phyloP scores from a whole-genome alignment of 2,113 vertebrate genomes.

The Halcyon senegalensis region DNA sequence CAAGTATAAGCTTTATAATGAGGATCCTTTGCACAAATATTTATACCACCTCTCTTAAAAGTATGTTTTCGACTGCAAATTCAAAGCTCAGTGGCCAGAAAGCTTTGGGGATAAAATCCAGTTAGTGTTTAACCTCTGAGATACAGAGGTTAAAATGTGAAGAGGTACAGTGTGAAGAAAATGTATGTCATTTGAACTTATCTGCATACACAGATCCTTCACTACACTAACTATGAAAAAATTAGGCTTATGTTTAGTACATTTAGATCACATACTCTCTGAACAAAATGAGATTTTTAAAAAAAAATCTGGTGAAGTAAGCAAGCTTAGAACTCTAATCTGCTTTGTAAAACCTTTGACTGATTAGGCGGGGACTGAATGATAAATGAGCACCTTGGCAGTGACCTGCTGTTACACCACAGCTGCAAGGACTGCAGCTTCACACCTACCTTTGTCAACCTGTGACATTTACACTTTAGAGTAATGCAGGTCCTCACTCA shows the following conservation, averaged over 20 bases:
- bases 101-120: not conserved
- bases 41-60: not conserved
- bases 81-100: not conserved
- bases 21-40: not conserved
- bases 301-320: not conserved
- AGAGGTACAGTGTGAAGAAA: not conserved
- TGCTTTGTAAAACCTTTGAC: conserved; percentile 27
- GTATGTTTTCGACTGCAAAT: not conserved
- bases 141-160: not conserved
- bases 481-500: not conserved
- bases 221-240: conserved; percentile 3
- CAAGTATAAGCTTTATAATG: not conserved
- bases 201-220: not conserved
- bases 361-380: not conserved
- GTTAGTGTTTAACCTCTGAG: not conserved
- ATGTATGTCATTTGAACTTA: not conserved
- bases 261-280: conserved; percentile 16
- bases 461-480: not conserved
- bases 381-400: not conserved
- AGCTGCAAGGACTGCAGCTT: not conserved
- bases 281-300: not conserved
- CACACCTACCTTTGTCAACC: not conserved
- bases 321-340: not conserved
- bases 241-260: not conserved
- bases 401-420: not conserved